Evolutionary conservation across 2,797 vertebrate genomes (phyloP), one percentile per base, ranked within the genome.

Genomic region (Lindbergichthys nudifrons): DNA sequence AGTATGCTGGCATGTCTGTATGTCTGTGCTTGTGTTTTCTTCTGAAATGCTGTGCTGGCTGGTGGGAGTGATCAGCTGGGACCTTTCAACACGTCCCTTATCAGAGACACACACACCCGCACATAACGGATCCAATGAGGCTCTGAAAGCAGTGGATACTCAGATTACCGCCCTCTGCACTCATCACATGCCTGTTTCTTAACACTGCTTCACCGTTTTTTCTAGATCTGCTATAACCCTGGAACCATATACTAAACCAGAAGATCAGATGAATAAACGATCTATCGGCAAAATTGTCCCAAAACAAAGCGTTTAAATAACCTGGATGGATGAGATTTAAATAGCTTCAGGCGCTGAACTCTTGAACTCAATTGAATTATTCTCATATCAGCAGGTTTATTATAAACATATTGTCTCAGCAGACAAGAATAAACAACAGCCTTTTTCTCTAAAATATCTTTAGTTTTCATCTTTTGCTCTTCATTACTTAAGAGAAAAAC

Each of bases 11-110:
- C 46, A n/a, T 62, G 53, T 56, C 21, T 39, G 60, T 58, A 70
- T 36, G 13, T 60, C 18, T 65, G 21, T 69, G 16, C 23, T 30
- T 39, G 54, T 39, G 53, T 53, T 42, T 64, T 32, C 68, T 75
- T 85, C 61, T 68, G 74, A 58, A 51, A 63, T 76, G 73, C 60
- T 70, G 36, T 61, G 60, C 51, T 56, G 65, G 47, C 67, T 64
- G 72, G 51, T 76, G 79, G 66, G 72, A 68, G 62, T 65, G 65
- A 86, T 62, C 12, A 36, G 16, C 64, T n/a, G 63, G 21, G 63
- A 76, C 70, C 70, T 89, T 87, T 88, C 77, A 83, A 65, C 75
- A 43, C 42, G 8, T 41, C 51, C 32, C 67, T 88, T 87, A 90
- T 90, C 88, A 78, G 72, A 32, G 52, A 79, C 54, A 50, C 43